Conservation (phyloP, 2,113 vertebrate species). For the Serilophus lunatus region DNA sequence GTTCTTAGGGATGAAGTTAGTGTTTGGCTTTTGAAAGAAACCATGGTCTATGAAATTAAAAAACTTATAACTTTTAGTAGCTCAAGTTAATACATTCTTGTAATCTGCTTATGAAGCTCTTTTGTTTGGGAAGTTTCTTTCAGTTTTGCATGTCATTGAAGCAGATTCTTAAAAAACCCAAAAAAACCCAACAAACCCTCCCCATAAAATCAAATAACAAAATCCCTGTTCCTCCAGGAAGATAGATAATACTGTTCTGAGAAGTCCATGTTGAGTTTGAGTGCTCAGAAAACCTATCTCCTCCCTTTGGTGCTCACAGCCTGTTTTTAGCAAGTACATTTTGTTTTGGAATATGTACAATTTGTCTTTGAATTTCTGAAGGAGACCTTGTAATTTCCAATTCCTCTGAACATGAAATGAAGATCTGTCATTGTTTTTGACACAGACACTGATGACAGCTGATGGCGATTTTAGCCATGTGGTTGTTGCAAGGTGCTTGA, state of each 20-base stretch:
- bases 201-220: neutral
- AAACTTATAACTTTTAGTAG: neutral
- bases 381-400: neutral
- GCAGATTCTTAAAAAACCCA: neutral
- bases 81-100: neutral
- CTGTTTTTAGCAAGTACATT: neutral
- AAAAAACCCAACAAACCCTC: fast-evolving
- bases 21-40: neutral
- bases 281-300: neutral
- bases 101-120: neutral
- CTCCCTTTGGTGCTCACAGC: neutral
- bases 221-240: fast-evolving
- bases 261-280: neutral
- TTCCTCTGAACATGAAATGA: neutral
- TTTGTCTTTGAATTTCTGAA: neutral
- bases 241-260: neutral
- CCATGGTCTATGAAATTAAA: neutral
- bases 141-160: neutral
- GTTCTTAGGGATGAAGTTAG: neutral
- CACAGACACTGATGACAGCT: neutral
- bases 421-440: neutral
- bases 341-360: neutral
- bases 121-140: neutral
- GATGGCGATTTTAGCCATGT: neutral
- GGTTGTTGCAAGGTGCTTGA: neutral